Evolutionary conservation across 2,113 vertebrate genomes (phyloP), one percentile per base, ranked within the genome.

Genomic region (Gallinago media): DNA sequence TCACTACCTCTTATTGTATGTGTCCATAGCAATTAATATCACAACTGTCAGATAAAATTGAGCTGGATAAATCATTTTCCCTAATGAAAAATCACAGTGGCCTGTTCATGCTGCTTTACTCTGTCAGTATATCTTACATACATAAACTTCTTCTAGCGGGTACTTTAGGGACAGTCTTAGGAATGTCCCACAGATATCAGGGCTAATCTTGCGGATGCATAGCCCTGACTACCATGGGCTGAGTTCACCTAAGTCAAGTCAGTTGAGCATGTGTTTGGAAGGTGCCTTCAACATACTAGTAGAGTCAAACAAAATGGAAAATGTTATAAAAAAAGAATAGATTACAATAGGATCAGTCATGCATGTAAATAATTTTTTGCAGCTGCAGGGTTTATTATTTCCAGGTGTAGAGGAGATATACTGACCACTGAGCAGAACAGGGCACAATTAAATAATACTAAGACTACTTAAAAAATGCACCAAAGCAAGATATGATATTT

Each of bases 1-100:
- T 65, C 27, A 49, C 59, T 78, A 31, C 65, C 32, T 75, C 56
- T 75, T 55, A 75, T 19, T 81, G 56, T 59, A 76, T 31, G 61
- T 32, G 71, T 68, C 73, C 66, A 72, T 12, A 74, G 56, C 86
- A 95, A 94, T 92, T 89, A 95, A 74, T 94, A 91, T 56, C 87
- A 55, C 54, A 58, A 46, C 77, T 95, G 79, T 56, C 96, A 87
- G 58, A 63, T 46, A 56, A 80, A 85, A 94, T 44, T 75, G 66
- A 46, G 26, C 70, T 23, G 54, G 49, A 89, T 85, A 81, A 89
- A 91, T 82, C 3, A 59, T 75, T 89, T 79, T 59, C 54, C 46
- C 46, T 74, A 73, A 54, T 83, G 87, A 70, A 91, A 95, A 96
- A 95, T 58, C 70, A 73, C 62, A 87, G 58, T 4, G 66, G 54